These are phyloP conservation scores for Maccullochella peelii DNA, from an alignment of 2,113 vertebrate species.

Conservation along the genomic window DNA sequence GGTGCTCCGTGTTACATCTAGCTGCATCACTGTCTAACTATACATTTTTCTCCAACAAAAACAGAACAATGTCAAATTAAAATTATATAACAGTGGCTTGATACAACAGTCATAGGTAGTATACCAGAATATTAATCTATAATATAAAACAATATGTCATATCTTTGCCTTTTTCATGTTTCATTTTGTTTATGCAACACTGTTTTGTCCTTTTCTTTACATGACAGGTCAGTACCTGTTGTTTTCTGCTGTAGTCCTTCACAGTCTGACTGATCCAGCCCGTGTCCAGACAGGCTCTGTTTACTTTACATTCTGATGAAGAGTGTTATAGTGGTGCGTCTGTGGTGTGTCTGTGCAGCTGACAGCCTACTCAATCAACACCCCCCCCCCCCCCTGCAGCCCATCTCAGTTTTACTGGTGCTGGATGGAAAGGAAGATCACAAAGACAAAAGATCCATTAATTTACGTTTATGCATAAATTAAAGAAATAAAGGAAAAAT, in stretches of 20 bases:
- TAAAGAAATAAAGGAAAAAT: neutral
- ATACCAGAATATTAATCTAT: neutral
- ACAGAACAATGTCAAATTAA: neutral
- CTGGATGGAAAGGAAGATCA: neutral
- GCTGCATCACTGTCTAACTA: constrained; percentile 1
- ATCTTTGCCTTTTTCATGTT: neutral
- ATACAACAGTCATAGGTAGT: neutral
- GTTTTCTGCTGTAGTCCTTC: constrained; percentile 27
- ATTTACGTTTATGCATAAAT: neutral
- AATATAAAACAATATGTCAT: neutral
- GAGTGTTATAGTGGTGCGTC: constrained; percentile 22
- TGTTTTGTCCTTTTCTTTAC: neutral
- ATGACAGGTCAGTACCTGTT: constrained; percentile 32
- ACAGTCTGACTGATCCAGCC: constrained; percentile 40
- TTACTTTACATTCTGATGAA: constrained; percentile 54
- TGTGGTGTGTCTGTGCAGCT: constrained; percentile 29
- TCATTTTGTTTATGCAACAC: neutral
- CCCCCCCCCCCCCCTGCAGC: neutral
- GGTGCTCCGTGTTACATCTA: constrained; percentile 2
- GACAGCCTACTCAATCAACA: constrained; percentile 44
- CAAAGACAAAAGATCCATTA: neutral
- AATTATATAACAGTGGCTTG: neutral
- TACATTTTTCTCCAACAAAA: neutral
- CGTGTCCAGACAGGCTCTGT: constrained; percentile 56
- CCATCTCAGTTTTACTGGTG: neutral